These are phyloP conservation scores for Tangara arthus DNA, from an alignment of 2,797 vertebrate species.

Conservation along the genomic window DNA sequence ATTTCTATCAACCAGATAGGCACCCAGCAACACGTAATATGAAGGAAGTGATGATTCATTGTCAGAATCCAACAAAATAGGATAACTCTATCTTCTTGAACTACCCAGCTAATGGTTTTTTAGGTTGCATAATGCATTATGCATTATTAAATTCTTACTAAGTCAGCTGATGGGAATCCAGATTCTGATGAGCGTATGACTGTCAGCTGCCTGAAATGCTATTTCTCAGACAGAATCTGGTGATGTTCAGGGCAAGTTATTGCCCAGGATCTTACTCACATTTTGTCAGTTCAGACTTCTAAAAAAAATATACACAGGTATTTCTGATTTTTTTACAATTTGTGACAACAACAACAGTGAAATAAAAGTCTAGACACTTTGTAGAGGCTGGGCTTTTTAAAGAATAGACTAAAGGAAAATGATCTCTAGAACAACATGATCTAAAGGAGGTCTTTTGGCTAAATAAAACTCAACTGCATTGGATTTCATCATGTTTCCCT, in stretches of 20 bases:
- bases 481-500: background rate
- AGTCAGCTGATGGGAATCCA: conserved; percentile 22
- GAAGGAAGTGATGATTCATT: conserved; percentile 43
- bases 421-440: background rate
- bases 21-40: background rate
- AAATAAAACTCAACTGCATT: background rate
- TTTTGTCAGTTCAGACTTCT: background rate
- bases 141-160: conserved; percentile 23
- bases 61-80: conserved; percentile 1
- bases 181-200: background rate
- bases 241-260: background rate
- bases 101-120: conserved; percentile 22
- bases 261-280: background rate
- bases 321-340: background rate
- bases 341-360: fast-evolving
- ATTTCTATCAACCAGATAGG: background rate
- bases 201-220: background rate
- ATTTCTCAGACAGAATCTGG: background rate
- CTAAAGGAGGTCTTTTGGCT: background rate
- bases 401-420: background rate
- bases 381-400: background rate
- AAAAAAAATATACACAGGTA: background rate
- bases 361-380: background rate
- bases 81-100: background rate
- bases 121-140: background rate